A percentile compares a stretch with the other conserved stretches of the same genome.
Evolutionary conservation across 2,888 invertebrate genomes (phyloP).

Genomic region (Folsomia candida): DNA sequence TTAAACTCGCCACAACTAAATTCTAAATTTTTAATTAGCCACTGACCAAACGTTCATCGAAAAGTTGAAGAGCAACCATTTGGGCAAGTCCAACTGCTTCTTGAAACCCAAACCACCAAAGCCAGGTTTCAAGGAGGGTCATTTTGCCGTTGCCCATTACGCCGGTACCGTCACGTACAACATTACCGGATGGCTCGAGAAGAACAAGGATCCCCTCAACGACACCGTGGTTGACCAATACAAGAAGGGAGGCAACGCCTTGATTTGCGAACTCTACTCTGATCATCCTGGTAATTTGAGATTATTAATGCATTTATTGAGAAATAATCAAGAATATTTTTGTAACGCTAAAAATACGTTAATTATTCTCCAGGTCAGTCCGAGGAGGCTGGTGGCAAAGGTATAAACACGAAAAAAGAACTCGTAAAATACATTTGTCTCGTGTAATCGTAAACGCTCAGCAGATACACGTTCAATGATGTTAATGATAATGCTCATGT

Average conservation of each 20-base stretch:
- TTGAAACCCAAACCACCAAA: slow-evolving; percentile 38
- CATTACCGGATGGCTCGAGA: slow-evolving; percentile 55
- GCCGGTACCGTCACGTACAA: slow-evolving; percentile 41
- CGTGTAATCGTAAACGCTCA: no score
- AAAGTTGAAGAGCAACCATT: slow-evolving; percentile 37
- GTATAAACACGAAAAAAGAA: slow-evolving; percentile 26
- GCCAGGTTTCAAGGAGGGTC: slow-evolving; percentile 36
- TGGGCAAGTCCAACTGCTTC: slow-evolving; percentile 41
- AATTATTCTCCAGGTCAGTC: slow-evolving; percentile 31
- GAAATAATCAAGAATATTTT: slow-evolving; percentile 29
- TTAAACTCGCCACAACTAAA: background rate
- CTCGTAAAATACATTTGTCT: background rate
- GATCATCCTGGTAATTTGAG: slow-evolving; percentile 53
- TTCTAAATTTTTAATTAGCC: no score
- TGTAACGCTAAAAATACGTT: no score
- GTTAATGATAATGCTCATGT: no score
- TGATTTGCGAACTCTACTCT: slow-evolving; percentile 53
- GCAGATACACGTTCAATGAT: no score
- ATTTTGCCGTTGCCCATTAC: slow-evolving; percentile 41
- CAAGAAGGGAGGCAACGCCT: slow-evolving; percentile 54
- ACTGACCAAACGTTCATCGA: slow-evolving; percentile 40
- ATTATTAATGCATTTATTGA: slow-evolving; percentile 10
- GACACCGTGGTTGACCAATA: slow-evolving; percentile 59
- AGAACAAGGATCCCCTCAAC: slow-evolving; percentile 64
- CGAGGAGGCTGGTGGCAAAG: slow-evolving; percentile 41